Percentiles rank a stretch among this genome's conserved stretches.
These are phyloP conservation scores for Melospiza georgiana DNA, from an alignment of 2,113 vertebrate genomes.

Conservation along the genomic window DNA sequence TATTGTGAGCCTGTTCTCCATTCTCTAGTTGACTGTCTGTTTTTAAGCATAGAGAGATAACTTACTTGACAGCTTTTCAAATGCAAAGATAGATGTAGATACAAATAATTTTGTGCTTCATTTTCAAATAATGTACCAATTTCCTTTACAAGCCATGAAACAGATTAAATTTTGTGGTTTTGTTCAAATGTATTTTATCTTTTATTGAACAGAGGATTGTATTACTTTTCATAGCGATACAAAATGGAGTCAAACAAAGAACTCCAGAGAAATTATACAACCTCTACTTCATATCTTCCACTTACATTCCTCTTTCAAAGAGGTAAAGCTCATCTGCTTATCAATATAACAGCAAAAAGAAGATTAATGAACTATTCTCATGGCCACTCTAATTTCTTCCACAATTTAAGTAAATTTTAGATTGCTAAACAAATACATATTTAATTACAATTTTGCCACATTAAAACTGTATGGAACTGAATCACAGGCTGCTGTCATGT, in stretches of 20 bases:
- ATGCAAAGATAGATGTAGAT: neutral
- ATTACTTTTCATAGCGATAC: neutral
- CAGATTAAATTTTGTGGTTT: neutral
- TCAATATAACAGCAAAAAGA: neutral
- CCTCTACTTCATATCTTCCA: neutral
- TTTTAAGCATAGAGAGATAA: neutral
- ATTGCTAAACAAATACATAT: neutral
- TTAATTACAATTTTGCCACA: neutral
- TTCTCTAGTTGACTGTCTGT: neutral
- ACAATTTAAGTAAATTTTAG: neutral
- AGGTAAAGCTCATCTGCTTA: neutral
- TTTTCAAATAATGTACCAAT: neutral
- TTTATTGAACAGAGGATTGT: neutral
- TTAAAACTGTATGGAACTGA: neutral
- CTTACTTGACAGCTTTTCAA: neutral
- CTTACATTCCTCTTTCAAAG: neutral
- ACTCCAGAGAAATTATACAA: neutral
- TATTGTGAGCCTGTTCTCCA: neutral
- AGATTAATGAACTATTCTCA: neutral
- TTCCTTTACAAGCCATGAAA: neutral
- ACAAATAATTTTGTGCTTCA: neutral
- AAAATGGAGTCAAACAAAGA: neutral
- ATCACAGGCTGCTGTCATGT: neutral
- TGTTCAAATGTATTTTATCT: neutral
- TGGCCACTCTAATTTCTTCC: neutral